These are phyloP conservation scores for Elanoides forficatus DNA, from an alignment of 2,113 vertebrate species.

Conservation along the genomic window DNA sequence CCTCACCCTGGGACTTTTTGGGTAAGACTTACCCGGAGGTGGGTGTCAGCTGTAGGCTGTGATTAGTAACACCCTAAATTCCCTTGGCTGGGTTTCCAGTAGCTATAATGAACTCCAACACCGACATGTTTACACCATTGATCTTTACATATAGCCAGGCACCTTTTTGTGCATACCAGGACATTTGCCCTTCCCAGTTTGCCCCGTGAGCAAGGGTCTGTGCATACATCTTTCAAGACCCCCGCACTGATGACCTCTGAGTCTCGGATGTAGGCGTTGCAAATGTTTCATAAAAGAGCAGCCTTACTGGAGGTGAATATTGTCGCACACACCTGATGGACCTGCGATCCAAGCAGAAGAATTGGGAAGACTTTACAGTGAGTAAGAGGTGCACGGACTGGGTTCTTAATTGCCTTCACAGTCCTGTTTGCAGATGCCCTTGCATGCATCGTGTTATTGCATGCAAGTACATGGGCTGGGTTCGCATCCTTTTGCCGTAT, in stretches of 20 bases:
- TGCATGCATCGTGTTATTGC: fast-evolving
- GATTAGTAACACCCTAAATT: background rate
- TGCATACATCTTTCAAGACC: background rate
- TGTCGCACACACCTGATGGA: fast-evolving
- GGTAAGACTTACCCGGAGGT: background rate
- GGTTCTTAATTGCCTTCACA: background rate
- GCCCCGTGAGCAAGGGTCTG: background rate
- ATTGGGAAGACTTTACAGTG: background rate
- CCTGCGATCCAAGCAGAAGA: background rate
- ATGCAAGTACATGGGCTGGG: background rate
- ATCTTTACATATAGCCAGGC: background rate
- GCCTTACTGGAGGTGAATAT: background rate
- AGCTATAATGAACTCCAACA: background rate
- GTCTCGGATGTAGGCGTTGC: background rate
- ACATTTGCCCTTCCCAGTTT: background rate
- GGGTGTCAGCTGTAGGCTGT: background rate
- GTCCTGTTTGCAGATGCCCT: background rate
- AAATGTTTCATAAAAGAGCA: background rate
- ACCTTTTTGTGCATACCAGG: background rate
- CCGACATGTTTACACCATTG: background rate
- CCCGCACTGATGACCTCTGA: background rate
- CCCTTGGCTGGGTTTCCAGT: background rate
- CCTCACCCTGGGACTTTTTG: background rate
- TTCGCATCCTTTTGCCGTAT: fast-evolving
- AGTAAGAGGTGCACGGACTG: background rate